Evolutionary conservation across 2,888 invertebrate genomes (phyloP).

Genomic region (Artemia sinica): DNA sequence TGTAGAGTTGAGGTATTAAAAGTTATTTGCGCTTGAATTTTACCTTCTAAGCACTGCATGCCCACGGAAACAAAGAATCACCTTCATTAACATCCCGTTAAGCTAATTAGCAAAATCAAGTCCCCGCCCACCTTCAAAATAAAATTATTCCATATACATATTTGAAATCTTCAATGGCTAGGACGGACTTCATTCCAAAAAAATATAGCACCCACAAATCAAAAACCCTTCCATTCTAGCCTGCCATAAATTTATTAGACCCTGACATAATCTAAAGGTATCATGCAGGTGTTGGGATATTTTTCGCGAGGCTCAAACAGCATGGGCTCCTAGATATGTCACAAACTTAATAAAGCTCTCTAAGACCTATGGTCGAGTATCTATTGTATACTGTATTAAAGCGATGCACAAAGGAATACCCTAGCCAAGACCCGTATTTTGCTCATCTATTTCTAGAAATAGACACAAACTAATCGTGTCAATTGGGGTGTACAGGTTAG

Average conservation of each 20-base stretch:
- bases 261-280: constrained; percentile 12
- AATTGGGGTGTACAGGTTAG: background rate
- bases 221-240: constrained; percentile 4
- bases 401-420: constrained; percentile 11
- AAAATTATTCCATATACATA: no score
- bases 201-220: constrained; percentile 11
- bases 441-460: background rate
- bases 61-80: no score
- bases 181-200: background rate
- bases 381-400: background rate
- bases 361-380: constrained; percentile 4
- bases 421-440: constrained; percentile 11
- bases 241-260: constrained; percentile 12
- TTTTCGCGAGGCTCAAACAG: constrained; percentile 10
- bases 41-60: no score
- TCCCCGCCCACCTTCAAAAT: no score
- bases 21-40: no score
- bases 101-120: no score
- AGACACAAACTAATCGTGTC: constrained; percentile 11
- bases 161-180: no score
- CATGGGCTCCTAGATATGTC: background rate
- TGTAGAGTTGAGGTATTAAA: no score
- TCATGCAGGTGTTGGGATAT: background rate
- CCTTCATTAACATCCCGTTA: no score
- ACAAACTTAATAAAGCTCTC: constrained; percentile 9